Evolutionary conservation across 2,113 vertebrate species (phyloP), one percentile per base, ranked within the genome.

Genomic region (Corythornis vintsioides): DNA sequence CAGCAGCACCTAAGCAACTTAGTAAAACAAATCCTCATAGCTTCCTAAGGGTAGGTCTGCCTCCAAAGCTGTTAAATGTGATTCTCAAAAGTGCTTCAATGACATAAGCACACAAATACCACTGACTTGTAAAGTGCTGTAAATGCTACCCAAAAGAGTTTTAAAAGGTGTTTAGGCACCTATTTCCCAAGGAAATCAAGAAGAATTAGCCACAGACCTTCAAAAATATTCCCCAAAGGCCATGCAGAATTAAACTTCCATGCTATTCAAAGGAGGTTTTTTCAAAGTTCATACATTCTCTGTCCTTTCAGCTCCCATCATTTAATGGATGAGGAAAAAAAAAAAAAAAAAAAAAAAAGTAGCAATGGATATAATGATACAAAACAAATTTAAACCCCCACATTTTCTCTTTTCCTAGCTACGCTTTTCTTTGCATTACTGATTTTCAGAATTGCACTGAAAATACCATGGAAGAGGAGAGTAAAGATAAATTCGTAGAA

Each of bases 171-270:
- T 92, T 94, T 71, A 94, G 72, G 82, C 22, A 83, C 64, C 60
- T 74, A 38, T 91, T 95, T 89, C 89, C 80, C 48, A 86, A 64
- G 31, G 82, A 94, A 90, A 96, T 80, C 67, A 91, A 80, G 38
- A 66, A 70, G 50, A 76, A 66, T 52, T 80, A 79, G 74, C 26
- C 43, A 56, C 38, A 92, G 52, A 80, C 38, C 28, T 87, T 71
- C 33, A 65, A 63, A 83, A 91, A 79, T 56, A 82, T n/a, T 79
- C 71, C 84, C 87, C 52, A 83, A 87, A 80, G 77, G 56, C 63
- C 73, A 76, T 1, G 12, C 26, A 56, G 43, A 91, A 90, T 77
- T 80, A 67, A 93, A 82, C 35, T 55, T 55, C 5, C 35, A 50
- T 4, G 38, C 38, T 76, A 83, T 28, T 83, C 83, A 82, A 87